phyloP scores from a whole-genome alignment of 2,888 invertebrate species.

The Lasioglossum zephyrum region DNA sequence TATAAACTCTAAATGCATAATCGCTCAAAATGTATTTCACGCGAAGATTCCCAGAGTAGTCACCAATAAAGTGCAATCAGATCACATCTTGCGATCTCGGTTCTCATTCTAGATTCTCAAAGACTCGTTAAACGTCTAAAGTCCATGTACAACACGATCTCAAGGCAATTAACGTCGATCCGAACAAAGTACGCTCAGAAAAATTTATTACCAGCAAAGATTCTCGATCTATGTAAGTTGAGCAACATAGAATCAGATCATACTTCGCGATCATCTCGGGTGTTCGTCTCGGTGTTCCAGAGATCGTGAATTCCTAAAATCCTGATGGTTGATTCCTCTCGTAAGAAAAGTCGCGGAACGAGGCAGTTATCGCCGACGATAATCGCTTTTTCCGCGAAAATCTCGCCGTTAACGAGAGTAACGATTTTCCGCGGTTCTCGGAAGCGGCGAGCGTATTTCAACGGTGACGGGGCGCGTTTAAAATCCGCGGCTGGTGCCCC shows the following conservation, averaged over 20 bases:
- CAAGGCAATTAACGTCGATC: not conserved
- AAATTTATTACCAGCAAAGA: not conserved
- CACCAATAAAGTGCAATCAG: not conserved
- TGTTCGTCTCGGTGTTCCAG: not conserved
- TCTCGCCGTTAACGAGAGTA: constrained; percentile 1
- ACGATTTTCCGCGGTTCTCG: constrained; percentile 29
- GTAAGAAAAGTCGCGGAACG: not conserved
- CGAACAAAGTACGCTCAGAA: not conserved
- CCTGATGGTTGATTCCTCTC: not conserved
- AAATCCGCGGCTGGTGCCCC: constrained; percentile 19
- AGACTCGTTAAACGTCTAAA: not conserved
- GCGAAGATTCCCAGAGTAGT: not conserved
- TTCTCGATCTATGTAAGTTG: not conserved
- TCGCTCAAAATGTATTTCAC: not conserved
- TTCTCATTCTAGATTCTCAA: not conserved
- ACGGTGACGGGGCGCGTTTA: constrained; percentile 20
- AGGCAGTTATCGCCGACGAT: not conserved
- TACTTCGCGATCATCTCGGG: not conserved
- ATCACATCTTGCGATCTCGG: not conserved
- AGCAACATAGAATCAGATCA: not conserved
- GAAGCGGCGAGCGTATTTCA: constrained; percentile 13
- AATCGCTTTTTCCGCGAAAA: constrained; percentile 5
- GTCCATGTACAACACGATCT: not conserved
- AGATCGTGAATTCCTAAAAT: not conserved
- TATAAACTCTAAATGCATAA: too few species aligned